Evolutionary conservation across 2,113 vertebrate genomes (phyloP).

Genomic region (Hippocampus mohnikei): DNA sequence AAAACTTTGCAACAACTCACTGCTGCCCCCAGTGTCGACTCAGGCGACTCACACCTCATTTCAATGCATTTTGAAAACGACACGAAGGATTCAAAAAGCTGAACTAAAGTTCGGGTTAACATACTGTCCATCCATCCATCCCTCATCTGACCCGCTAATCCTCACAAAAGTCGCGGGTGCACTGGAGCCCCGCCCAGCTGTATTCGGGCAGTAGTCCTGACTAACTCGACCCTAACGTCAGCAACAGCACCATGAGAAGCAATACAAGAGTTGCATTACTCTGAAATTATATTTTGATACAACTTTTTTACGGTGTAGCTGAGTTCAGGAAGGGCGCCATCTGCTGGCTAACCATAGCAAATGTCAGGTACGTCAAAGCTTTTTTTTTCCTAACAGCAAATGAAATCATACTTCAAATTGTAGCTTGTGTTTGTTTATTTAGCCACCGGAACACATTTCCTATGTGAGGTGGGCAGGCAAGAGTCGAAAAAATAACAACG

Average conservation of each 20-base stretch:
- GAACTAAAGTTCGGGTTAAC: neutral
- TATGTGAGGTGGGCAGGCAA: neutral
- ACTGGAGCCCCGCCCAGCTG: too few species aligned
- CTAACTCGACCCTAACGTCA: too few species aligned
- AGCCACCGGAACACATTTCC: neutral
- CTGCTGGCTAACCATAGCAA: conserved; percentile 40
- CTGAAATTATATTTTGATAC: too few species aligned
- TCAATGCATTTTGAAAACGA: neutral
- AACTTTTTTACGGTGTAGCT: neutral
- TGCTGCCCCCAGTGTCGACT: conserved; percentile 2
- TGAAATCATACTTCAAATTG: too few species aligned
- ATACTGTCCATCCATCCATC: too few species aligned
- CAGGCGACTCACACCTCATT: neutral
- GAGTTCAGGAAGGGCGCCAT: conserved; percentile 30
- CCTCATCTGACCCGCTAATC: too few species aligned
- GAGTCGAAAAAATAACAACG: neutral
- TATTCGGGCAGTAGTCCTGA: too few species aligned
- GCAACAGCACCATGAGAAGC: too few species aligned
- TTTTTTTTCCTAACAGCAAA: neutral
- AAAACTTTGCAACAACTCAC: conserved; percentile 75
- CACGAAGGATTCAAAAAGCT: neutral
- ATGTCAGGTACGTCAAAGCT: conserved; percentile 33
- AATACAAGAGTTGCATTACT: too few species aligned
- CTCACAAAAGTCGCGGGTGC: too few species aligned
- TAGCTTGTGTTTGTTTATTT: neutral